phyloP scores from a whole-genome alignment of 1,140 invertebrate genomes.

The Coenobita brevimanus region DNA sequence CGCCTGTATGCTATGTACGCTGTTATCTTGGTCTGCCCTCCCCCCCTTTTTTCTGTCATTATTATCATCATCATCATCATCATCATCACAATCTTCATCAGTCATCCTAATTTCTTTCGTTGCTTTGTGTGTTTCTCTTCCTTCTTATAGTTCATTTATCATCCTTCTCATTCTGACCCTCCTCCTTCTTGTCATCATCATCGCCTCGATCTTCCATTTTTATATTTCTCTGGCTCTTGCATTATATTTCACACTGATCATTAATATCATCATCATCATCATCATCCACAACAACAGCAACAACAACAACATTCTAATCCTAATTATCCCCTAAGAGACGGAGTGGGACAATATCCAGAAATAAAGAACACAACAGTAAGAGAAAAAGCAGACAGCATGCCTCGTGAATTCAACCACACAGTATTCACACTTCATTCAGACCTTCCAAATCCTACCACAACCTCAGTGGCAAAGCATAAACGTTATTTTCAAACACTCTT shows the following conservation, averaged over 20 bases:
- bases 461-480: constrained; percentile 30
- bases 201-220: background rate
- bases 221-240: background rate
- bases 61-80: background rate
- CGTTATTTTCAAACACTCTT: constrained; percentile 5
- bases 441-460: too few species aligned
- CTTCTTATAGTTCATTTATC: background rate
- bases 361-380: too few species aligned
- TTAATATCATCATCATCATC: too few species aligned
- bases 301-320: too few species aligned
- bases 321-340: too few species aligned
- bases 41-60: too few species aligned
- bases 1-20: too few species aligned
- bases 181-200: background rate
- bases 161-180: background rate
- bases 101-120: background rate
- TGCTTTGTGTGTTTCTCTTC: background rate
- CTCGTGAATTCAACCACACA: too few species aligned
- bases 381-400: too few species aligned
- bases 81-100: background rate
- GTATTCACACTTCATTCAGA: too few species aligned
- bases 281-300: too few species aligned
- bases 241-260: background rate
- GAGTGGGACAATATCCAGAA: too few species aligned
- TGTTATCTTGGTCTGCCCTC: background rate